Evolutionary conservation across 2,888 invertebrate species (phyloP).

Genomic region (Ditylenchus weischeri): DNA sequence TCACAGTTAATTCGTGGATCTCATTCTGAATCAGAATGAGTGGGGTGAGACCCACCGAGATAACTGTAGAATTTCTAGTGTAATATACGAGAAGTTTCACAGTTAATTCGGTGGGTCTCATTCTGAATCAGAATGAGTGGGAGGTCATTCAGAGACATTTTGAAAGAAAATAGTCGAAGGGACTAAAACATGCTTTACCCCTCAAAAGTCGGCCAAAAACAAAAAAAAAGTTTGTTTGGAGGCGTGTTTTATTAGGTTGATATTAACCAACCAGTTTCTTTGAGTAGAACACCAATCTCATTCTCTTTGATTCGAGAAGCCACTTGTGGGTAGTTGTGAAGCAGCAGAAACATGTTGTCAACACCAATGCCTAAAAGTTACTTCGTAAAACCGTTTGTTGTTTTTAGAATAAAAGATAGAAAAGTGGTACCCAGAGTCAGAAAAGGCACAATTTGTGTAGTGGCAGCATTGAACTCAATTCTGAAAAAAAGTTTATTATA

Average conservation of each 20-base stretch:
- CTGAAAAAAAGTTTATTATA: constrained; percentile 43
- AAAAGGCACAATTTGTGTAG: constrained; percentile 90
- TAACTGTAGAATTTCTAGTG: too few relatives aligned
- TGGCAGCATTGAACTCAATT: constrained; percentile 74
- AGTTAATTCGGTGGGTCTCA: too few relatives aligned
- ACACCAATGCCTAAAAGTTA: constrained; percentile 88
- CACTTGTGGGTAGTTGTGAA: constrained; percentile 70
- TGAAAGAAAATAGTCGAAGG: too few relatives aligned
- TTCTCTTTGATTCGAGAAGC: constrained; percentile 32
- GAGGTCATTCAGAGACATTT: too few relatives aligned
- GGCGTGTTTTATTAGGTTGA: constrained; percentile 62
- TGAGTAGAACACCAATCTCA: constrained; percentile 77
- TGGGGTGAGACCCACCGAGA: too few relatives aligned
- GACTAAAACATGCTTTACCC: too few relatives aligned
- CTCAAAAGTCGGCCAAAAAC: background rate
- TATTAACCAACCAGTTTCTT: constrained; percentile 69
- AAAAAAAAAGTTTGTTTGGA: too few relatives aligned
- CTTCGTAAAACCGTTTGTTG: background rate
- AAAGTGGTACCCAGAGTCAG: constrained; percentile 72
- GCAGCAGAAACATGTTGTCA: constrained; percentile 87
- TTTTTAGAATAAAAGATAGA: background rate
- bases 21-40: too few relatives aligned
- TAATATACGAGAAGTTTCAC: too few relatives aligned
- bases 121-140: too few relatives aligned
- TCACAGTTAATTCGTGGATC: too few relatives aligned